Conservation (phyloP, 2,888 invertebrate genomes). For the Sussaba pulchella region DNA sequence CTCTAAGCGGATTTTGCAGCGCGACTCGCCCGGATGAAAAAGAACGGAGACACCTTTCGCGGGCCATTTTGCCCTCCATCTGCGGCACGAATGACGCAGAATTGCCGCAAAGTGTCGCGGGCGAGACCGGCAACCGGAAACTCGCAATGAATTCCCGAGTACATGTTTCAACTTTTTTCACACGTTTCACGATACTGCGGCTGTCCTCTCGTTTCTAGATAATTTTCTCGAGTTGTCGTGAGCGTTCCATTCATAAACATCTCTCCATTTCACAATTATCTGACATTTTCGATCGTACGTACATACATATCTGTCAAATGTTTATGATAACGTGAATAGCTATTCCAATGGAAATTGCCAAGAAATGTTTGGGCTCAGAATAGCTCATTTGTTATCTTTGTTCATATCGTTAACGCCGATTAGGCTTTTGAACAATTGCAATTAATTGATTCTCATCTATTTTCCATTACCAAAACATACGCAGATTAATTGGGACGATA, state of each 20-base stretch:
- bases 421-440: no score
- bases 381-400: no score
- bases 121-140: slow-evolving; percentile 4
- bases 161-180: background rate
- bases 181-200: background rate
- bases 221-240: background rate
- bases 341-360: no score
- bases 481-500: no score
- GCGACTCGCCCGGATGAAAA: slow-evolving; percentile 29
- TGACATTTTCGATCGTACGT: background rate
- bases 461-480: no score
- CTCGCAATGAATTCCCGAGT: background rate
- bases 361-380: no score
- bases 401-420: no score
- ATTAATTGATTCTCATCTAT: no score
- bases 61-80: background rate
- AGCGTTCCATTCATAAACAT: background rate
- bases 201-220: background rate
- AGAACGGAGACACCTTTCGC: slow-evolving; percentile 12
- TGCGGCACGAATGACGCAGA: slow-evolving; percentile 35
- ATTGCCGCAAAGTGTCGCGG: slow-evolving; percentile 9
- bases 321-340: background rate
- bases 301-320: background rate
- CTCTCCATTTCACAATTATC: background rate
- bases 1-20: slow-evolving; percentile 28